phyloP scores from a whole-genome alignment of 2,888 invertebrate genomes.

The Hyalella azteca region DNA sequence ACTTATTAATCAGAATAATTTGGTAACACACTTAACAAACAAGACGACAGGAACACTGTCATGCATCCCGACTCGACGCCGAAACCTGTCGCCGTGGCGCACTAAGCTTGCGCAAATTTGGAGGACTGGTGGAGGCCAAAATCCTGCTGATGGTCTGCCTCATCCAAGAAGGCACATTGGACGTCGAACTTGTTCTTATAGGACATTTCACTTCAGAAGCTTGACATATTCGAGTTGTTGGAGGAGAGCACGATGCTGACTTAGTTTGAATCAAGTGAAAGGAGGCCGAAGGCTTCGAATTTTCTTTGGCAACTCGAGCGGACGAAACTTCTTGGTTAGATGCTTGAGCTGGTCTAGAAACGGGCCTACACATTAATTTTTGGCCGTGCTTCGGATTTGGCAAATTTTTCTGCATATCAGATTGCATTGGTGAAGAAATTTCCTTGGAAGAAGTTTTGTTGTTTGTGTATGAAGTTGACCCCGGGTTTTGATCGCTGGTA shows the following conservation, averaged over 20 bases:
- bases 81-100: not conserved
- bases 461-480: not conserved
- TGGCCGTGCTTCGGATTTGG: not conserved
- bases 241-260: slow-evolving; percentile 12
- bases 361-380: no score
- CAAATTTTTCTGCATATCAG: not conserved
- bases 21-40: not conserved
- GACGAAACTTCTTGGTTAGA: not conserved
- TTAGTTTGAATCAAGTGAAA: not conserved
- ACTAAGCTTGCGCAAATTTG: not conserved
- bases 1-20: no score
- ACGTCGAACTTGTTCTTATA: not conserved
- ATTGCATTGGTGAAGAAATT: not conserved
- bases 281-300: not conserved
- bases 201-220: not conserved
- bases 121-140: slow-evolving; percentile 7
- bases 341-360: not conserved
- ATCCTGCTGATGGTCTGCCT: slow-evolving; percentile 23
- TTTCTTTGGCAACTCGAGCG: not conserved
- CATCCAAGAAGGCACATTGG: slow-evolving; percentile 33
- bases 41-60: slow-evolving; percentile 7
- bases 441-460: not conserved
- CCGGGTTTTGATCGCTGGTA: no score
- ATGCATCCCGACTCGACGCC: slow-evolving; percentile 1
- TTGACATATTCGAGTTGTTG: slow-evolving; percentile 1